These are phyloP conservation scores for Drosophila sp. DNA, from an alignment of 1,140 invertebrate species.

Conservation along the genomic window DNA sequence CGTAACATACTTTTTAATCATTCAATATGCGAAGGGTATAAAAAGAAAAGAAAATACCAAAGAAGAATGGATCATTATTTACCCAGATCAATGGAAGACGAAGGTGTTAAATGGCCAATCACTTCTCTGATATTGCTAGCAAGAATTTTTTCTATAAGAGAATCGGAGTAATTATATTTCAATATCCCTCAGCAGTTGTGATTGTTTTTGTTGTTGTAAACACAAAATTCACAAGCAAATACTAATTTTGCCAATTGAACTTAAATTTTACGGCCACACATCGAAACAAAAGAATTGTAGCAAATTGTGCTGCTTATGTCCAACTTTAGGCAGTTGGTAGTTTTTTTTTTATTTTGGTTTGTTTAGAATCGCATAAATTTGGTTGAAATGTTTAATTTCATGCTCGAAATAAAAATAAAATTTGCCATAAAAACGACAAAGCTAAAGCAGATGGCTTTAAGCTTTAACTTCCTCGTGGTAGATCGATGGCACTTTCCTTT, in stretches of 20 bases:
- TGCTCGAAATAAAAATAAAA: constrained; percentile 32
- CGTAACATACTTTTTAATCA: too few species aligned
- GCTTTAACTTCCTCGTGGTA: neutral
- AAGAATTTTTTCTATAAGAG: constrained; percentile 8
- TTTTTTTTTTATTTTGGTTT: constrained; percentile 38
- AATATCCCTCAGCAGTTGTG: neutral
- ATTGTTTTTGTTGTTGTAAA: neutral
- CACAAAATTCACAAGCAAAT: constrained; percentile 51
- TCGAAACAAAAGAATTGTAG: constrained; percentile 35
- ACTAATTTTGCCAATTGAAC: constrained; percentile 64
- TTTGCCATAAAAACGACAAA: constrained; percentile 21
- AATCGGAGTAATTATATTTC: constrained; percentile 1
- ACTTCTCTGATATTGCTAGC: constrained; percentile 14
- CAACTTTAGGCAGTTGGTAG: constrained; percentile 23
- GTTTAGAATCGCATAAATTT: constrained; percentile 68
- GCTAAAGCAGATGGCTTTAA: constrained; percentile 39
- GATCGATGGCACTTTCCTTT: too few species aligned
- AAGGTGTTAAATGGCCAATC: constrained; percentile 50
- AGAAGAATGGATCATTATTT: constrained; percentile 37
- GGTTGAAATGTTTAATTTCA: constrained; percentile 42
- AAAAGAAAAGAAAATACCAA: neutral
- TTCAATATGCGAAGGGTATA: neutral
- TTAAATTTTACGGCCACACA: constrained; percentile 45
- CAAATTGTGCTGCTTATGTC: constrained; percentile 23
- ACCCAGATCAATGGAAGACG: constrained; percentile 38